These are phyloP conservation scores for Streptopelia turtur DNA, from an alignment of 2,797 vertebrate genomes.

Conservation along the genomic window DNA sequence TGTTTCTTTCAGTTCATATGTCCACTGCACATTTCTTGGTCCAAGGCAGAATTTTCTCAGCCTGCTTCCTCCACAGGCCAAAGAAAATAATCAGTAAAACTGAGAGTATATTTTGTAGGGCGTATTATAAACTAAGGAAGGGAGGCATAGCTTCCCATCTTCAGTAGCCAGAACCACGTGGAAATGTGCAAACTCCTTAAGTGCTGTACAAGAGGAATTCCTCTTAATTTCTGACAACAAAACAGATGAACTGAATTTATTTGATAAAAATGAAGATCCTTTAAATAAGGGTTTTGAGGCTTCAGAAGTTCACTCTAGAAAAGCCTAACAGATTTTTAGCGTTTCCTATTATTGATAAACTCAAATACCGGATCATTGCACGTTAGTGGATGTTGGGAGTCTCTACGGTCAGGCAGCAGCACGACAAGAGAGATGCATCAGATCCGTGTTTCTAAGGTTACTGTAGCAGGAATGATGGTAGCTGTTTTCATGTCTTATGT, in stretches of 20 bases:
- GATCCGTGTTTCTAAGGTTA: neutral
- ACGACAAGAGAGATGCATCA: neutral
- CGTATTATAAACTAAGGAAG: neutral
- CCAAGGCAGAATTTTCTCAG: neutral
- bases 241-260: neutral
- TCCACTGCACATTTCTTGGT: neutral
- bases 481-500: neutral
- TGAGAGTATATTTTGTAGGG: neutral
- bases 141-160: neutral
- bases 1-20: neutral
- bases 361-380: neutral
- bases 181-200: neutral
- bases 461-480: neutral
- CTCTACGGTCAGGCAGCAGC: neutral
- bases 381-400: neutral
- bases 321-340: neutral
- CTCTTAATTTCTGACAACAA: neutral
- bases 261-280: neutral
- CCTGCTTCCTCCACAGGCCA: neutral
- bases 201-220: neutral
- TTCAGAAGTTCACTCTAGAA: neutral
- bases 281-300: neutral
- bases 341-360: neutral
- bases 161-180: neutral
- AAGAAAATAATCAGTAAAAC: neutral